Conservation (phyloP, 1,140 invertebrate species). For the Andricus grossulariae region DNA sequence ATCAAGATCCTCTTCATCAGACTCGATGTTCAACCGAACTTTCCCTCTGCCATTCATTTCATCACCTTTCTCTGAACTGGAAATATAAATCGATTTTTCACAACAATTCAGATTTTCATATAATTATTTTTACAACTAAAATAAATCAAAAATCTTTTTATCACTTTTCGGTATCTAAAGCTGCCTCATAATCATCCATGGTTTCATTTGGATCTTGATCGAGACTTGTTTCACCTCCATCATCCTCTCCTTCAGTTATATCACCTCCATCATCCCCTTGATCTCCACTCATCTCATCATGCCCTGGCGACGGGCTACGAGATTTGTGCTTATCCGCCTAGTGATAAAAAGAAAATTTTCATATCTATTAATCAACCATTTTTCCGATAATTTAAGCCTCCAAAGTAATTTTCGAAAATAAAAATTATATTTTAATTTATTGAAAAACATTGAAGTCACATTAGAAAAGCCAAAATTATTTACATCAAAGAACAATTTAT, state of each 20-base stretch:
- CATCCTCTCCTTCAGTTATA: slow-evolving; percentile 76
- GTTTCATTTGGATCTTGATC: slow-evolving; percentile 78
- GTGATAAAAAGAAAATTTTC: slow-evolving; percentile 7
- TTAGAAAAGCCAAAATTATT: too few relatives aligned
- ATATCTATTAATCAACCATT: neutral
- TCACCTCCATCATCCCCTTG: slow-evolving; percentile 77
- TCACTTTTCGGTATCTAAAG: slow-evolving; percentile 81
- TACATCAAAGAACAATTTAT: slow-evolving; percentile 27
- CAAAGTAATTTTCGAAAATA: too few relatives aligned
- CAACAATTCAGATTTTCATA: slow-evolving; percentile 17
- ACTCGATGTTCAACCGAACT: slow-evolving; percentile 78
- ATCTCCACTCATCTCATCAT: slow-evolving; percentile 75
- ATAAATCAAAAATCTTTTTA: slow-evolving; percentile 36
- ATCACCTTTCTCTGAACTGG: slow-evolving; percentile 82
- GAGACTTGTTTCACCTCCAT: slow-evolving; percentile 67
- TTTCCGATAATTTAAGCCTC: too few relatives aligned
- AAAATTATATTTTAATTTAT: too few relatives aligned
- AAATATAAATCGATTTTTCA: slow-evolving; percentile 40
- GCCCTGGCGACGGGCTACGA: slow-evolving; percentile 79
- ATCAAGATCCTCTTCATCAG: slow-evolving; percentile 76
- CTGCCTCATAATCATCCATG: slow-evolving; percentile 82
- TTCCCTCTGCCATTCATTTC: slow-evolving; percentile 85
- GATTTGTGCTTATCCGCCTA: slow-evolving; percentile 80
- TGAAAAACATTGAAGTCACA: too few relatives aligned
- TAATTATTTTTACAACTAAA: neutral